Evolutionary conservation across 2,113 vertebrate genomes (phyloP), one percentile per base, ranked within the genome.

Genomic region (Stomatorhinus ivindoensis): DNA sequence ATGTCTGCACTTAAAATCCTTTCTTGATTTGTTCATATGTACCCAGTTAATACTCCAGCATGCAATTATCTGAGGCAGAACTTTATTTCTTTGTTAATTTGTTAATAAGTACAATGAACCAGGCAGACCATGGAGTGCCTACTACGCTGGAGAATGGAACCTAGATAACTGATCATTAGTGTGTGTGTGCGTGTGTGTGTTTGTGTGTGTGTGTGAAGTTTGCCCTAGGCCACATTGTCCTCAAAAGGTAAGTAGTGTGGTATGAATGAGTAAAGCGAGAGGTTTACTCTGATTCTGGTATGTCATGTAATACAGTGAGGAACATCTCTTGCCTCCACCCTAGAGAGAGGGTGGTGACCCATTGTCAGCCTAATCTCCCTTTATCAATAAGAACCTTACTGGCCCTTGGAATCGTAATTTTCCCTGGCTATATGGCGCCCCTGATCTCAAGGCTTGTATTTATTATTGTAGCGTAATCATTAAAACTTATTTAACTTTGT

Each of bases 381-480:
- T 47, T 47, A 46, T n/a, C 82, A 84, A n/a, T 84, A 44, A 46
- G 82, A 44, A 84, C 82, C 44, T 84, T 84, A 9, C 21, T 46
- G 82, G 55, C 21, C 53, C 55, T n/a, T 61, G 21, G 55, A 61
- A 61, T n/a, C 24, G 7, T 61, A 61, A n/a, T n/a, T 61, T 61
- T n/a, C 55, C 21, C 55, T 21, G 0, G 7, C 7, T 9, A n/a
- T 61, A 61, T 9, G 55, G 55, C 0, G 2, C 0, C 55, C 55
- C 21, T 61, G 55, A 84, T 84, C 8, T 1, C 17, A 42, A 80
- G 35, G 13, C 35, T 80, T 8, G 39, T 42, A 80, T 17, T 19
- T 42, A 51, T 51, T 35, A 35, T 35, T 50, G 48, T 87, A 86
- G 35, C 88, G 65, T 89, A 88, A 90, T 89, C 65, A 83, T 65